Base-by-base conservation (phyloP, 2,888 invertebrate genomes). In the Papilio protenor region DNA sequence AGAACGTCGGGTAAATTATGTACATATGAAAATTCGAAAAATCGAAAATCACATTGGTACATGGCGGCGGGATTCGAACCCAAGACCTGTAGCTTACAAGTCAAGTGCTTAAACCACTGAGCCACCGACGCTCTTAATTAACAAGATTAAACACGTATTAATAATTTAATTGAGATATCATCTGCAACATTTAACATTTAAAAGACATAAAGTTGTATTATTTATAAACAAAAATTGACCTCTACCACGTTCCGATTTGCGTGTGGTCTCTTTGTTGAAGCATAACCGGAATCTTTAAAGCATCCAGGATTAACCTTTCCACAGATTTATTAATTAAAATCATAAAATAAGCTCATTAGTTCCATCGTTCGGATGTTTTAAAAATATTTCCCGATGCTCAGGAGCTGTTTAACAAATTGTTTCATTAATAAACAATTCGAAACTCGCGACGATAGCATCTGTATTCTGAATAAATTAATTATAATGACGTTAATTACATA, bases 341-440 rank as follows among this genome's bases (percentile, higher is more conserved):
- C 83, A 85, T 69, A 69, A 84, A 86, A 81, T 81, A 84, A 86
- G 85, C 85, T 85, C 83, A 83, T 84, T 82, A 85, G 85, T 84
- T 87, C 82, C 81, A 83, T 81, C 82, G 82, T 81, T 80, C 8
- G 82, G 85, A 90, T 90, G 85, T 87, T 87, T 85, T 84, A 85
- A 82, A 84, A 87, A 87, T 85, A 84, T 85, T 85, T 84, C 80
- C 82, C 78, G 77, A 80, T 86, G 81, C 80, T 81, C 87, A 83
- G 87, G 85, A 87, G 87, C 89, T 83, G 82, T 82, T 80, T 81
- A 87, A 92, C 92, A 93, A 93, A 92, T 93, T 91, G 89, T 91
- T 89, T 88, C 81, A 85, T 87, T 86, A 86, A 83, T 81, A 85
- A 92, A 91, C 88, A 89, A 92, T 93, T 89, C 82, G 45, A 84